phyloP scores from a whole-genome alignment of 1,140 invertebrate species.

The Zaprionus camerounensis region DNA sequence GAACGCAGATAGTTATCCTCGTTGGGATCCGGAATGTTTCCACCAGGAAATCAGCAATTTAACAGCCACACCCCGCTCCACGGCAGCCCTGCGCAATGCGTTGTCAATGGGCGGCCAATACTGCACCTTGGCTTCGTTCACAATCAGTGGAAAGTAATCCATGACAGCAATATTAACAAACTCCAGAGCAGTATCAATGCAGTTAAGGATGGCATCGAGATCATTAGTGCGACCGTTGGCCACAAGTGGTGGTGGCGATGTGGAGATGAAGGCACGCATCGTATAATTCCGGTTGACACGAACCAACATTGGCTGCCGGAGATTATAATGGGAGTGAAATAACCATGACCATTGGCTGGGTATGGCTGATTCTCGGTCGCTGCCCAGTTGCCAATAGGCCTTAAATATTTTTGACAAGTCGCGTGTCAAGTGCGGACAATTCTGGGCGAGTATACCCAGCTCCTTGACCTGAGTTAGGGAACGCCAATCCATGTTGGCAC shows the following conservation, averaged over 20 bases:
- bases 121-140: constrained; percentile 85
- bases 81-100: constrained; percentile 91
- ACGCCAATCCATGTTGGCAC: constrained; percentile 97
- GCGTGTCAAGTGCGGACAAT: constrained; percentile 93
- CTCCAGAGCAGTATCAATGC: constrained; percentile 92
- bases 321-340: constrained; percentile 91
- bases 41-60: constrained; percentile 94
- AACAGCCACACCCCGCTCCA: constrained; percentile 91
- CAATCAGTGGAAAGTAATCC: constrained; percentile 96
- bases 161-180: constrained; percentile 97
- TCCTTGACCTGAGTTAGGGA: constrained; percentile 98
- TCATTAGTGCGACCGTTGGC: constrained; percentile 93
- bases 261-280: constrained; percentile 91
- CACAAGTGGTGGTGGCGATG: constrained; percentile 94
- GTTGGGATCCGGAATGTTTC: constrained; percentile 92
- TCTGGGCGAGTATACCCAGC: constrained; percentile 91
- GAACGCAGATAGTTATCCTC: constrained; percentile 93
- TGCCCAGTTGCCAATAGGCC: constrained; percentile 94
- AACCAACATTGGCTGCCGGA: constrained; percentile 90
- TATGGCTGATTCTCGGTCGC: constrained; percentile 86
- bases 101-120: constrained; percentile 97
- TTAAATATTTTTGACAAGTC: constrained; percentile 97
- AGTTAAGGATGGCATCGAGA: constrained; percentile 92
- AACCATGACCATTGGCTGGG: constrained; percentile 92
- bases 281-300: constrained; percentile 86